Conservation (phyloP, 1,140 invertebrate species). For the Oryzaephilus surinamensis region DNA sequence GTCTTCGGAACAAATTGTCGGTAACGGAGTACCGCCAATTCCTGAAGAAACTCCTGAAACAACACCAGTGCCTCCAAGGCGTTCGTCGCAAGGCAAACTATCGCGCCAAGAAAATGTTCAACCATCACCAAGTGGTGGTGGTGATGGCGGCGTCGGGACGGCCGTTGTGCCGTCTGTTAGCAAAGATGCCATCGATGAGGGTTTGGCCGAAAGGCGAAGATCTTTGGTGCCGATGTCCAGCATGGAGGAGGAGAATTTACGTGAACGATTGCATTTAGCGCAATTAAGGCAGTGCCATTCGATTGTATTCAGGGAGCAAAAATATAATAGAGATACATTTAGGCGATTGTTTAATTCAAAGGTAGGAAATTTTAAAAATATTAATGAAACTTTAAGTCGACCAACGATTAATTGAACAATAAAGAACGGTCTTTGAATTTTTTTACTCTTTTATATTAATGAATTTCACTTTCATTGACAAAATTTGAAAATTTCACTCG, state of each 20-base stretch:
- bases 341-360: constrained; percentile 50
- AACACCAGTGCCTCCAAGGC: not conserved
- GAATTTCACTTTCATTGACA: too few species aligned
- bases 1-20: constrained; percentile 3
- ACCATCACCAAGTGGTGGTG: constrained; percentile 2
- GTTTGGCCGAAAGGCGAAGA: constrained; percentile 19
- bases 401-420: too few species aligned
- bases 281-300: constrained; percentile 51
- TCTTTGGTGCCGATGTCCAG: constrained; percentile 41
- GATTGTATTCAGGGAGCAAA: constrained; percentile 45
- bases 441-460: too few species aligned
- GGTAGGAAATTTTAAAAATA: too few species aligned
- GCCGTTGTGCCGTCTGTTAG: constrained; percentile 4
- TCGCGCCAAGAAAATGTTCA: constrained; percentile 1
- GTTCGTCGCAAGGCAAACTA: not conserved
- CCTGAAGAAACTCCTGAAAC: constrained; percentile 5
- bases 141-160: constrained; percentile 14
- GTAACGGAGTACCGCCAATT: constrained; percentile 4
- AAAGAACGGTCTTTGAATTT: too few species aligned
- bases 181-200: constrained; percentile 16
- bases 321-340: constrained; percentile 49
- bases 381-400: too few species aligned
- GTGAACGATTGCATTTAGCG: constrained; percentile 43
- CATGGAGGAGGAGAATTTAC: constrained; percentile 55
- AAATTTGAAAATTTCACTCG: too few species aligned